Evolutionary conservation across 2,888 invertebrate genomes (phyloP), one percentile per base, ranked within the genome.

Genomic region (Xylocampa areola): DNA sequence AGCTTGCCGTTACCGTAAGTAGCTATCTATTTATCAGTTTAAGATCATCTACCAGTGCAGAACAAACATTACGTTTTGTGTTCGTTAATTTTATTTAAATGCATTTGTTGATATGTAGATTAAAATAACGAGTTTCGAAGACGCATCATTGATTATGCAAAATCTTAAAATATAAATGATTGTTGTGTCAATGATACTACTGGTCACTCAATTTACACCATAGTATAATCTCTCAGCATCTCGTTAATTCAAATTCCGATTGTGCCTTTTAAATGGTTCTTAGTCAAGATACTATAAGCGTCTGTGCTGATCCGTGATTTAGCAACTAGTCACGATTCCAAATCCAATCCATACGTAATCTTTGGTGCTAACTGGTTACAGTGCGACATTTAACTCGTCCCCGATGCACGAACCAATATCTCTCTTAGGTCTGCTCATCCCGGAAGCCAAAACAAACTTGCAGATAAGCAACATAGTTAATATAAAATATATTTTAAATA

Each of bases 1-100:
- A 21, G 60, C 14, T 51, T 70, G 62, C 73, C 73, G 72, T 75
- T 77, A 76, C 48, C 36, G 36, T 59, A 58, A 63, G 51, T 57
- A 68, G 52, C 52, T 67, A 33, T 63, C 53, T 61, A 50, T 51
- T 60, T 69, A 71, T 75, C 50, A 52, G 11, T 50, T 51, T 33
- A 7, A 36, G 43, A 55, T 52, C 30, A 53, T 71, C 51, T 54
- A 19, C 32, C 32, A 5, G 10, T 25, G 25, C 8, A 8, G 25
- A 4, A 25, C 6, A 39, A 14, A 40, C n/a, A n/a, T n/a, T 39
- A 4, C 33, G 4, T 27, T 14, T 2, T 23, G 23, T 21, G 5
- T 21, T 21, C 2, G 21, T 21, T n/a, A n/a, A n/a, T n/a, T n/a
- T n/a, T n/a, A n/a, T n/a, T n/a, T n/a, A n/a, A n/a, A n/a, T n/a